Base-by-base conservation (phyloP, 2,888 invertebrate species). In the Prenolepis imparis region DNA sequence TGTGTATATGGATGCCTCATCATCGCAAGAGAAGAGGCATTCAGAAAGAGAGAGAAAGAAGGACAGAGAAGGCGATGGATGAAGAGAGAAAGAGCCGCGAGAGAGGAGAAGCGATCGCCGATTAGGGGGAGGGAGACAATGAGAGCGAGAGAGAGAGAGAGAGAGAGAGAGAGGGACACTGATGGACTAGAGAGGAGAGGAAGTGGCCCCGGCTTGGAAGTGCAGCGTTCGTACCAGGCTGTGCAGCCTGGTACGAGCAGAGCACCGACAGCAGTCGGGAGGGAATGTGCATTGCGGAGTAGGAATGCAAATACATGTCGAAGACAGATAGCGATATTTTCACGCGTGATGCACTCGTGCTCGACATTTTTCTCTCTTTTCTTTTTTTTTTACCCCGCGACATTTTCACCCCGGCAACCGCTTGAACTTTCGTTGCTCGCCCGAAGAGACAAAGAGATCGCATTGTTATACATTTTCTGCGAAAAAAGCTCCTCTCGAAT, bases 211-310 rank as follows among this genome's bases (percentile, higher is more conserved):
- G 84, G 74, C 70, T 73, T 90, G 91, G 90, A 90, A 91, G 91
- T 92, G 93, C 93, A 92, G 85, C 86, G 89, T 81, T 92, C 92
- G 94, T 94, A 93, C 94, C 94, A 94, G 94, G 93, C 93, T 89
- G 93, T 90, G 92, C 92, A 90, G 92, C 91, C 94, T 94, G 94
- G 94, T 93, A 94, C 94, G 92, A 90, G 85, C 83, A 84, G 80
- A 84, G 75, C 81, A 77, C 41, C 70, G 86, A 73, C 82, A 84
- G 85, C 87, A 89, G 88, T 80, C 84, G 80, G 61, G 84, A 85
- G 82, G 82, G 55, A 81, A 80, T 57, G 80, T 74, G 82, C 77
- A 87, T 78, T 75, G 77, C 55, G 52, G 75, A 57, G 73, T 82
- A 81, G 80, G 80, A 81, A 77, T 64, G 82, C 74, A 83, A 70